These are phyloP conservation scores for Pungitius pungitius DNA, from an alignment of 2,113 vertebrate genomes.

Conservation along the genomic window DNA sequence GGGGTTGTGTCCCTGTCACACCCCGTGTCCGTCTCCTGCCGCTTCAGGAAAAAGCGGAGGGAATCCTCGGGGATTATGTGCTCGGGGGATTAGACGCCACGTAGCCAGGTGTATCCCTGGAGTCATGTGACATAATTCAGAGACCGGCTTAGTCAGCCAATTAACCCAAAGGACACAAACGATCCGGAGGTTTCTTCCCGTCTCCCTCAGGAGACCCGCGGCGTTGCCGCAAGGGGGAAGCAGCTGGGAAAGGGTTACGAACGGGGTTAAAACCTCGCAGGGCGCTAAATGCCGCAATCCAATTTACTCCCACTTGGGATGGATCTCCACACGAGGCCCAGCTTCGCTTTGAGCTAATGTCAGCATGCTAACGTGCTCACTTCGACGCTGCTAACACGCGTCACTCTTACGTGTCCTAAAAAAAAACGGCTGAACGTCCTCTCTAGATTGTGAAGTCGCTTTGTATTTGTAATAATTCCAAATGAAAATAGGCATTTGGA, in stretches of 20 bases:
- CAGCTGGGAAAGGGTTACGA: background rate
- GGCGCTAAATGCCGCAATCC: no score
- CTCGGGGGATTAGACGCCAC: constrained; percentile 29
- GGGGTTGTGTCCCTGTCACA: constrained; percentile 40
- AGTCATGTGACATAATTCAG: constrained; percentile 27
- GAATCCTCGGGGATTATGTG: constrained; percentile 33
- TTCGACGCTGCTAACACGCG: background rate
- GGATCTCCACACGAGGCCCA: background rate
- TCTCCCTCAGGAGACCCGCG: background rate
- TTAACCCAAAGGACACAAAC: constrained; percentile 10
- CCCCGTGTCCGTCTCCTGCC: background rate
- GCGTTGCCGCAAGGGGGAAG: background rate
- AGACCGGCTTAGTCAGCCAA: constrained; percentile 10
- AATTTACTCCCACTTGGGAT: background rate
- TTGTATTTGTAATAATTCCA: background rate
- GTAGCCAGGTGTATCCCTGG: constrained; percentile 22
- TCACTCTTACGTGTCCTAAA: no score
- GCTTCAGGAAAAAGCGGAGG: constrained; percentile 13
- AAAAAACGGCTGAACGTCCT: no score
- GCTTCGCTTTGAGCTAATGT: background rate
- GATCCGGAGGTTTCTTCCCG: background rate
- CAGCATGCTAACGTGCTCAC: background rate
- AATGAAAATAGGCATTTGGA: no score
- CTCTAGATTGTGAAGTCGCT: background rate
- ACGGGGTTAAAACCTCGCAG: background rate